A percentile compares a stretch with the other conserved stretches of the same genome.
Conservation (phyloP, 2,888 invertebrate species). For the Cabera pusaria region DNA sequence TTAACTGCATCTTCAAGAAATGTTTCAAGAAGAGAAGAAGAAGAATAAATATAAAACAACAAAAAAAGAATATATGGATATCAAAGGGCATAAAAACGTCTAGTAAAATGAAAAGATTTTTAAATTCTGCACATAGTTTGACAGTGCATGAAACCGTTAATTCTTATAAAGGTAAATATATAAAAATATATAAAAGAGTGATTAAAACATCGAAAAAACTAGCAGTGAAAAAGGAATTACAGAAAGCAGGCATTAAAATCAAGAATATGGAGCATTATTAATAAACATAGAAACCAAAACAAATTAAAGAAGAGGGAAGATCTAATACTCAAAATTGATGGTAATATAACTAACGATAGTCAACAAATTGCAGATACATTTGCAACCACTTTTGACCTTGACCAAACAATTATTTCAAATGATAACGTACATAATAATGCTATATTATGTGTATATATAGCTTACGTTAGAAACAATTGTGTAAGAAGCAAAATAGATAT, state of each 20-base stretch:
- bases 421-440: too few species aligned
- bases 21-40: neutral
- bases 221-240: neutral
- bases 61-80: neutral
- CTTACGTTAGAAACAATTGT: too few species aligned
- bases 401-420: too few species aligned
- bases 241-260: too few species aligned
- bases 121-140: neutral
- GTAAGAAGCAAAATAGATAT: neutral
- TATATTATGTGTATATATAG: neutral
- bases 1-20: neutral
- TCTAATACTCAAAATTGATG: neutral
- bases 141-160: neutral
- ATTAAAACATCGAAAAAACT: neutral
- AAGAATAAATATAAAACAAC: neutral
- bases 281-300: neutral
- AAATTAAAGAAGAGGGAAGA: neutral
- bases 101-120: conserved; percentile 1
- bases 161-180: neutral
- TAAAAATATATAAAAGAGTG: neutral
- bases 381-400: neutral
- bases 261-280: neutral
- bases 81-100: neutral
- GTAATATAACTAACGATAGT: neutral
- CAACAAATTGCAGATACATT: neutral